These are phyloP conservation scores for Chrysolina haemoptera DNA, from an alignment of 2,888 invertebrate species.

Conservation along the genomic window DNA sequence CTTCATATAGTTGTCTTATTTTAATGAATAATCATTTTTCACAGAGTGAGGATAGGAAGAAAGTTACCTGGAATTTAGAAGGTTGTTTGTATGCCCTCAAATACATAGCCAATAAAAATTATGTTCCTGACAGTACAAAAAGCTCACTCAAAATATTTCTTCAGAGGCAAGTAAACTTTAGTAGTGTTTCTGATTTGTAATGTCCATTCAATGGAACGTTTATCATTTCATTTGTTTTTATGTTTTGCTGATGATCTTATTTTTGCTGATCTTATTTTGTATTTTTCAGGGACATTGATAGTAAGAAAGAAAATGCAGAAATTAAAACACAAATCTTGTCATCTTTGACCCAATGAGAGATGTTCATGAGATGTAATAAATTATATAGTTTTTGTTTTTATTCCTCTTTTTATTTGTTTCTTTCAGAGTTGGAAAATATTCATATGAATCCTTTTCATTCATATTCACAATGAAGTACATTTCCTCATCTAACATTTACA, in stretches of 20 bases:
- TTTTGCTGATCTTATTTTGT: constrained; percentile 38
- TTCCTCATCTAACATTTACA: too few species aligned
- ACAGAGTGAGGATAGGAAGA: constrained; percentile 80
- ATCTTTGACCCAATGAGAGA: constrained; percentile 39
- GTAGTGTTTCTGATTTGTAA: constrained; percentile 29
- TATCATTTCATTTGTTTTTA: background rate
- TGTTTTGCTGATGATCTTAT: background rate
- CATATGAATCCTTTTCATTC: background rate
- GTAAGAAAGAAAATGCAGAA: constrained; percentile 48
- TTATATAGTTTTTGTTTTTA: constrained; percentile 23
- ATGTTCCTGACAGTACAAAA: constrained; percentile 71
- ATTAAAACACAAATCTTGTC: constrained; percentile 55
- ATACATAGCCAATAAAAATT: constrained; percentile 71
- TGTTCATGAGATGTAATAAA: constrained; percentile 21
- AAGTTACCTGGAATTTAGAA: constrained; percentile 76
- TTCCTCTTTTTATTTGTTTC: background rate
- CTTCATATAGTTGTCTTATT: too few species aligned
- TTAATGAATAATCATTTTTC: constrained; percentile 51
- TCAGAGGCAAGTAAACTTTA: constrained; percentile 64
- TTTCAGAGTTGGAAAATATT: background rate
- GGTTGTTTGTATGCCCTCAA: constrained; percentile 76
- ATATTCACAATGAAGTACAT: too few species aligned
- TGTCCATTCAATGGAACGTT: background rate
- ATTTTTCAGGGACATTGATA: constrained; percentile 56
- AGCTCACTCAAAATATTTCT: constrained; percentile 72